phyloP scores from a whole-genome alignment of 2,113 vertebrate genomes.

The Chloroceryle aenea region DNA sequence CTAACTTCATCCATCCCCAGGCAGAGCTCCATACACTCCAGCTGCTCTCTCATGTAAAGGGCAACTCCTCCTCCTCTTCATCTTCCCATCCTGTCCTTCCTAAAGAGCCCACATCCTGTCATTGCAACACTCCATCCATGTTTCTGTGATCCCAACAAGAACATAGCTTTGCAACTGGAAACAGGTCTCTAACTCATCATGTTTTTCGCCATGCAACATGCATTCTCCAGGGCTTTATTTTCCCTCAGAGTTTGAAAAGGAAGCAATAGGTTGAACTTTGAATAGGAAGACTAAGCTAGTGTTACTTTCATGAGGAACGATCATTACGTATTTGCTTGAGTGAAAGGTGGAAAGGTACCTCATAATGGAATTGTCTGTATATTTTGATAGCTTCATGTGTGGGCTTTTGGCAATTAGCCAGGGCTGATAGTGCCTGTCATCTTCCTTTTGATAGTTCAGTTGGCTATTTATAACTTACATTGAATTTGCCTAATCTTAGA shows the following conservation, averaged over 20 bases:
- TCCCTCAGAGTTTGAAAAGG: not conserved
- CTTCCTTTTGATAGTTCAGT: not conserved
- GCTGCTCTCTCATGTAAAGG: not conserved
- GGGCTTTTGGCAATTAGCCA: not conserved
- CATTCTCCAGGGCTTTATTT: not conserved
- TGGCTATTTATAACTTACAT: not conserved
- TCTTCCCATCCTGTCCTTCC: not conserved
- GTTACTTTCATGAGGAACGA: not conserved
- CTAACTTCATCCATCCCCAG: not conserved
- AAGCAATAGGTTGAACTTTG: not conserved
- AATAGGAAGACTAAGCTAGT: not conserved
- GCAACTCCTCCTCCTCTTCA: not conserved
- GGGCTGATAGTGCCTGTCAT: not conserved
- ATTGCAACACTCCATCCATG: not conserved
- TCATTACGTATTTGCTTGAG: rapidly evolving
- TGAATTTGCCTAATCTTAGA: not conserved
- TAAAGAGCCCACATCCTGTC: not conserved
- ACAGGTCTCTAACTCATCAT: not conserved
- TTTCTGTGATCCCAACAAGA: not conserved
- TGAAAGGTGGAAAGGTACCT: not conserved
- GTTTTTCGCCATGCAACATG: not conserved
- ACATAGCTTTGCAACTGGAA: not conserved
- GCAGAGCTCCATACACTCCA: not conserved
- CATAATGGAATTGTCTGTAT: not conserved
- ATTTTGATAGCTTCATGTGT: not conserved